These are phyloP conservation scores for Kryphioiulus occultus DNA, from an alignment of 2,888 invertebrate species.

Conservation along the genomic window DNA sequence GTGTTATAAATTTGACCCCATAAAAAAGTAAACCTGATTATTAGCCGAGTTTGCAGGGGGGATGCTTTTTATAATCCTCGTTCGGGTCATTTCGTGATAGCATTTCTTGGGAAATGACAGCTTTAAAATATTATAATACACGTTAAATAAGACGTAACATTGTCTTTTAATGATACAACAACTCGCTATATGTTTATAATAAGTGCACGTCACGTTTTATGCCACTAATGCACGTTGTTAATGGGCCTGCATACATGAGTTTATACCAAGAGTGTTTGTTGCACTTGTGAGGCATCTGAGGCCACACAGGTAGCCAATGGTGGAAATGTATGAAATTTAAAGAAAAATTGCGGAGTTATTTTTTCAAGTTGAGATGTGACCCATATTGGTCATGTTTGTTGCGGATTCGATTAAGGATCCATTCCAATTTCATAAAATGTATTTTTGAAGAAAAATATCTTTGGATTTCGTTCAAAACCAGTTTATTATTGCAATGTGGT, in stretches of 20 bases:
- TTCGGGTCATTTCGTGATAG: slow-evolving; percentile 26
- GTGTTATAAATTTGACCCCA: background rate
- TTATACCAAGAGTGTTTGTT: background rate
- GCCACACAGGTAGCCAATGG: background rate
- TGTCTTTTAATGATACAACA: slow-evolving; percentile 26
- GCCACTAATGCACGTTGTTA: background rate
- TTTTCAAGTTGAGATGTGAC: background rate
- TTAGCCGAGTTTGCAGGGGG: background rate
- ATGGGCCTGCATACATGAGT: background rate
- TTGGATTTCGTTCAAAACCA: background rate
- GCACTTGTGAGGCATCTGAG: background rate
- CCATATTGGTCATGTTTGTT: background rate
- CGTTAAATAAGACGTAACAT: slow-evolving; percentile 22
- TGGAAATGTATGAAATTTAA: background rate
- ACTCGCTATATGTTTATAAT: background rate
- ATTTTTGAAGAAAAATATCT: background rate
- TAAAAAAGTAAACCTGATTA: slow-evolving; percentile 15
- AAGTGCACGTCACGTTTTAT: slow-evolving; percentile 11
- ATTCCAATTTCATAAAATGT: background rate
- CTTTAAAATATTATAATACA: slow-evolving; percentile 17
- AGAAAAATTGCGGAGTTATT: background rate
- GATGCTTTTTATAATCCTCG: background rate
- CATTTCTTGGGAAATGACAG: background rate
- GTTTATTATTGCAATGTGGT: background rate
- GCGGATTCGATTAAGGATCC: background rate